Evolutionary conservation across 2,113 vertebrate genomes (phyloP).

Genomic region (Brachyistius frenatus): DNA sequence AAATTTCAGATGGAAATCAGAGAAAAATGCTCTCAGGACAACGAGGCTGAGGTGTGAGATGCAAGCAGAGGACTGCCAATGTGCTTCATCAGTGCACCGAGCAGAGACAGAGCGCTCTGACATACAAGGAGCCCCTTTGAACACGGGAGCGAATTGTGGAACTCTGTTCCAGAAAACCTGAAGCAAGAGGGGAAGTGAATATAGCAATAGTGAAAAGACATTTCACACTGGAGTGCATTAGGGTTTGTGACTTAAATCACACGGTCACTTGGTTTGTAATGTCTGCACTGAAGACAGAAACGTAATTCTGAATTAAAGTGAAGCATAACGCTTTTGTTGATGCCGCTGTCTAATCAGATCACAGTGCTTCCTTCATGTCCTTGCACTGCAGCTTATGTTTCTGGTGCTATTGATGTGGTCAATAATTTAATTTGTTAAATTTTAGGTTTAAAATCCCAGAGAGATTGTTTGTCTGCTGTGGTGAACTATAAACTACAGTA

Average conservation of each 20-base stretch:
- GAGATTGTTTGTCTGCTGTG: not conserved
- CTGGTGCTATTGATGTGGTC: not conserved
- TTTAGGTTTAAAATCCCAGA: no score
- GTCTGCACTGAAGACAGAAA: constrained; percentile 63
- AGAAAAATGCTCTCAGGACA: constrained; percentile 75
- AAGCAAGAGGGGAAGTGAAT: constrained; percentile 58
- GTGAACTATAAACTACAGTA: not conserved
- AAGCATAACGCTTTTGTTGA: constrained; percentile 53
- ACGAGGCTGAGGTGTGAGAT: constrained; percentile 43
- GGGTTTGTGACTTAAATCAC: constrained; percentile 58
- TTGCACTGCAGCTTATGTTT: not conserved
- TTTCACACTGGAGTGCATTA: constrained; percentile 70
- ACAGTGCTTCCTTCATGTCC: constrained; percentile 10
- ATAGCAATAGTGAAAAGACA: constrained; percentile 84
- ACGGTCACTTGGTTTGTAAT: constrained; percentile 70
- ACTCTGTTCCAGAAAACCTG: constrained; percentile 32
- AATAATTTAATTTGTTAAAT: not conserved
- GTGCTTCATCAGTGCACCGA: constrained; percentile 47
- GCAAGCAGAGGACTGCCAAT: constrained; percentile 57
- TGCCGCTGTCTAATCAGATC: constrained; percentile 18
- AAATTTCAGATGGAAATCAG: constrained; percentile 70
- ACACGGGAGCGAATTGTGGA: constrained; percentile 32
- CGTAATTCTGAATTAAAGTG: constrained; percentile 77
- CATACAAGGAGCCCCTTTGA: constrained; percentile 46
- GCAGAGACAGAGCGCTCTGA: constrained; percentile 29